These are phyloP conservation scores for Anneissia japonica DNA, from an alignment of 35 echinoderm and acorn worm genomes.

Conservation along the genomic window DNA sequence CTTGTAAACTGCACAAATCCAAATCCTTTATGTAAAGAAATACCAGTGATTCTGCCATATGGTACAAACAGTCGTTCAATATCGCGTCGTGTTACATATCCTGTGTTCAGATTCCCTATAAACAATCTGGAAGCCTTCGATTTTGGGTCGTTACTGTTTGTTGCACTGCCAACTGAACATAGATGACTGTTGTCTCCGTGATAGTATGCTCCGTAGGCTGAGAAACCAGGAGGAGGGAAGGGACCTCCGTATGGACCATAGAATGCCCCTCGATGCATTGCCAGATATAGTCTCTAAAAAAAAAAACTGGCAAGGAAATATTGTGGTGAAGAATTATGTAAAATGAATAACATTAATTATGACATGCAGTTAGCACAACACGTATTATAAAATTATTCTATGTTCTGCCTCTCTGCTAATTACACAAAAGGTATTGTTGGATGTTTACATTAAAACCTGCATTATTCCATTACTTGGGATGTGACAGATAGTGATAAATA, in stretches of 20 bases:
- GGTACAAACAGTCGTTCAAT: conserved; percentile 47
- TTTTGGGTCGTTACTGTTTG: conserved; percentile 67
- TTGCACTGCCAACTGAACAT: conserved; percentile 37
- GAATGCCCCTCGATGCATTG: not conserved
- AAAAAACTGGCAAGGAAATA: not conserved
- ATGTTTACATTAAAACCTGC: too few species aligned
- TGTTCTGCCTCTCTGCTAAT: too few species aligned
- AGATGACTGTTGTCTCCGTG: not conserved
- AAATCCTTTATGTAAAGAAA: conserved; percentile 77
- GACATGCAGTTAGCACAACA: too few species aligned
- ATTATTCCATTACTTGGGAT: too few species aligned
- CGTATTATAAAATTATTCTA: too few species aligned
- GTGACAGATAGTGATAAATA: too few species aligned
- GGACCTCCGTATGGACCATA: not conserved
- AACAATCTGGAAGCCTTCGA: conserved; percentile 73
- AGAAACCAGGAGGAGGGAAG: not conserved
- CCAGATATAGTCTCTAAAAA: not conserved
- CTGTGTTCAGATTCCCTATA: conserved; percentile 89
- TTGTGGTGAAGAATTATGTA: too few species aligned
- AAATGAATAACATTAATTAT: too few species aligned
- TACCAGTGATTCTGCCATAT: conserved; percentile 73
- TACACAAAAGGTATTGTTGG: too few species aligned
- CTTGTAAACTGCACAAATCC: conserved; percentile 79
- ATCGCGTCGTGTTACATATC: conserved; percentile 38
- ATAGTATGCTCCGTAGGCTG: not conserved